Evolutionary conservation across 1,140 invertebrate species (phyloP).

Genomic region (Maniola jurtina): DNA sequence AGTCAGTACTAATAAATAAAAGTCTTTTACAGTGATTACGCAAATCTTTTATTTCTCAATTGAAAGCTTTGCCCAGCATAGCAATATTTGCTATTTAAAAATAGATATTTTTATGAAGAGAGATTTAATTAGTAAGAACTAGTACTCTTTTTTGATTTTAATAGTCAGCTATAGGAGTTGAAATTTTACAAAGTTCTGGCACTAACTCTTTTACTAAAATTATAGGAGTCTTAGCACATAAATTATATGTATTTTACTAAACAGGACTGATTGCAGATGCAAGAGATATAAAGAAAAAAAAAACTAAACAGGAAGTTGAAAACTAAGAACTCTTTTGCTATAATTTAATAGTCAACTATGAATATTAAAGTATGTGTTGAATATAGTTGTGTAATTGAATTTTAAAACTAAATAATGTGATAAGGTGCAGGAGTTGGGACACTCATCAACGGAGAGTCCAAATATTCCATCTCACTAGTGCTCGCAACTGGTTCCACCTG

Average conservation of each 20-base stretch:
- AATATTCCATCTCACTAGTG: constrained; percentile 85
- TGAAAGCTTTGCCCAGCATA: constrained; percentile 5
- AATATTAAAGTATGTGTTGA: not conserved
- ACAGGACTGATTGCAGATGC: no score
- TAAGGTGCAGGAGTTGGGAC: constrained; percentile 90
- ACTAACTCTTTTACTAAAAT: no score
- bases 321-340: not conserved
- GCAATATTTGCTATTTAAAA: not conserved
- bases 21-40: constrained; percentile 53
- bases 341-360: constrained; percentile 5
- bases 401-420: constrained; percentile 51
- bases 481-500: constrained; percentile 83
- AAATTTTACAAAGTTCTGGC: no score
- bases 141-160: no score
- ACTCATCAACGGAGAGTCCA: constrained; percentile 91
- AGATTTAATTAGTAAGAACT: no score
- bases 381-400: not conserved
- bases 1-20: constrained; percentile 66
- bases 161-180: no score
- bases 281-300: no score
- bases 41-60: constrained; percentile 12
- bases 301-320: no score
- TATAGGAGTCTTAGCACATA: no score
- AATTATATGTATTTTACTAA: no score
- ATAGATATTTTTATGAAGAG: no score